These are phyloP conservation scores for Schizaphis graminum DNA, from an alignment of 2,888 invertebrate species.

Conservation along the genomic window DNA sequence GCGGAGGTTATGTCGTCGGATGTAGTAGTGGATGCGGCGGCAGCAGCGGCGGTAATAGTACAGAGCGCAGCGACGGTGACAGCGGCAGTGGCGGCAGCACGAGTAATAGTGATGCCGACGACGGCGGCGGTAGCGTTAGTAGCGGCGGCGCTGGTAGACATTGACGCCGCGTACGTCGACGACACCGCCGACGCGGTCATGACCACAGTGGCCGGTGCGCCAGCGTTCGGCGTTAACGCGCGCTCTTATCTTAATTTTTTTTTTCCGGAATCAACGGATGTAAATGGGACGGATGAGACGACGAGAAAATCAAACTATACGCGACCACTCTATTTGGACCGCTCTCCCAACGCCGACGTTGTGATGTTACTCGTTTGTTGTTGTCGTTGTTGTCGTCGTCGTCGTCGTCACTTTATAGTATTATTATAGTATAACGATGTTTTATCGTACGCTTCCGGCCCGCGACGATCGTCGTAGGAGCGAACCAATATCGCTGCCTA, in stretches of 20 bases:
- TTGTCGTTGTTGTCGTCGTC: not conserved
- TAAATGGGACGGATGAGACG: not conserved
- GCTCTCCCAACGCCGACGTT: not conserved
- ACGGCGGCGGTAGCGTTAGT: not conserved
- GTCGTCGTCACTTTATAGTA: not conserved
- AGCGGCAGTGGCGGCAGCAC: conserved; percentile 12
- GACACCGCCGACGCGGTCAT: not conserved
- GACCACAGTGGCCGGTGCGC: not conserved
- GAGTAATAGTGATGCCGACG: not conserved
- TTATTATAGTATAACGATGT: not conserved
- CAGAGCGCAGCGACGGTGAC: not conserved
- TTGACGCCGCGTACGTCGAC: conserved; percentile 64
- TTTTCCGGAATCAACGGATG: not conserved
- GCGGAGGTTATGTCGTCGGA: not conserved
- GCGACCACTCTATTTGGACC: not conserved
- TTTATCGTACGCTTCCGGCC: not conserved
- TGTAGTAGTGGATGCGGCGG: not conserved
- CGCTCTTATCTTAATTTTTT: not conserved
- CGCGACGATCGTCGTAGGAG: not conserved
- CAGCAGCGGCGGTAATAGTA: not conserved
- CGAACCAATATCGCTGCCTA: not conserved
- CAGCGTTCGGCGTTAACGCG: not conserved
- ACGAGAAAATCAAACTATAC: not conserved
- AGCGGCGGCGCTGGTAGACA: conserved; percentile 70
- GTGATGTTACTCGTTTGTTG: not conserved